Conservation (phyloP, 2,113 vertebrate genomes). For the Pollimyrus isidori region DNA sequence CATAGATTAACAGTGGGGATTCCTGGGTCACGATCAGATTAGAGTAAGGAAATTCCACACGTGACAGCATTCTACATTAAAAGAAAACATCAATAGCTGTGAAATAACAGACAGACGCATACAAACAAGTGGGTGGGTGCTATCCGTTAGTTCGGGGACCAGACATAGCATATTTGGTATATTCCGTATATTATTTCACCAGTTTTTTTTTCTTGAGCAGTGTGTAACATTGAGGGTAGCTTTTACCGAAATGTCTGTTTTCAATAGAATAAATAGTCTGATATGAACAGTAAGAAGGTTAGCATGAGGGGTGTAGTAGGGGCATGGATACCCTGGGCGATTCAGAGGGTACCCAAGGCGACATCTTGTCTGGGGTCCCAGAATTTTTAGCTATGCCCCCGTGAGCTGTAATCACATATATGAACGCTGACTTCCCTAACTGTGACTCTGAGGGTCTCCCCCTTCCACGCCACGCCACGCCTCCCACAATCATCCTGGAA, state of each 20-base stretch:
- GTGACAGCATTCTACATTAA: not conserved
- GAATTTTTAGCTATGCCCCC: not conserved
- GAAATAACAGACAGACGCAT: not conserved
- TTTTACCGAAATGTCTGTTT: not conserved
- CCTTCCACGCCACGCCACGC: not conserved
- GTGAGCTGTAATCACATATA: not conserved
- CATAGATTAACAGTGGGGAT: not conserved
- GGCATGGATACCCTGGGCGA: not conserved
- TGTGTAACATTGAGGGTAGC: not conserved
- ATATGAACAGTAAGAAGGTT: not conserved
- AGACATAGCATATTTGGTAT: not conserved
- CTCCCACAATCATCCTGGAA: not conserved
- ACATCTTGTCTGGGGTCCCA: not conserved
- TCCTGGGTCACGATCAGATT: not conserved
- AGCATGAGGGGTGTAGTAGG: not conserved
- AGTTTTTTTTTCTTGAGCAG: not conserved
- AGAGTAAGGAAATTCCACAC: not conserved
- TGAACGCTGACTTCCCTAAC: not conserved
- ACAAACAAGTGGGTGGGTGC: not conserved
- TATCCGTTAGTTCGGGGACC: not conserved
- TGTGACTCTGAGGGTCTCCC: not conserved
- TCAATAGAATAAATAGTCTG: not conserved
- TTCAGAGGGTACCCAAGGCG: not conserved
- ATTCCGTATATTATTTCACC: not conserved
- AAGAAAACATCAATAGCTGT: not conserved